These are phyloP conservation scores for Brachylomia viminalis DNA, from an alignment of 2,888 invertebrate species.

Conservation along the genomic window DNA sequence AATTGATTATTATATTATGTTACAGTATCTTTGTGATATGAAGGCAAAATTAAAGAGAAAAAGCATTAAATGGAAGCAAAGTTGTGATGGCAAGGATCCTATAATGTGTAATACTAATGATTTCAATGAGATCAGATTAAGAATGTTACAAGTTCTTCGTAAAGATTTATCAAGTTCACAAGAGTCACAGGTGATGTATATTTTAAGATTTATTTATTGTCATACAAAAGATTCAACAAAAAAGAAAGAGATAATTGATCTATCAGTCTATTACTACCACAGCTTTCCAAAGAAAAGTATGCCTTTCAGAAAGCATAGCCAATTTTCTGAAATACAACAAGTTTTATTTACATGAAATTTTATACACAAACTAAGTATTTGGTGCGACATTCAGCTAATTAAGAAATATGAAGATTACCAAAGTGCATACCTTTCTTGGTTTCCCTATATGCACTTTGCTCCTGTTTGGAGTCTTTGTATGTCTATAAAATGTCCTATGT, in stretches of 20 bases:
- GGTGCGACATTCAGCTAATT: too few species aligned
- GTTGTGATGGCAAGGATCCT: conserved; percentile 55
- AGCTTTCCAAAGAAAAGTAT: too few species aligned
- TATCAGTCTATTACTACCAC: neutral
- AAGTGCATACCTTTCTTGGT: too few species aligned
- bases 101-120: conserved; percentile 62
- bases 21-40: conserved; percentile 61
- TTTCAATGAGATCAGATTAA: conserved; percentile 57
- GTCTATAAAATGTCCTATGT: neutral
- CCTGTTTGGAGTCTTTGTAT: too few species aligned
- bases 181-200: conserved; percentile 25
- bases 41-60: conserved; percentile 63
- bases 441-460: too few species aligned
- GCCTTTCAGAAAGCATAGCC: too few species aligned
- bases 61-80: conserved; percentile 61
- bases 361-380: too few species aligned
- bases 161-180: conserved; percentile 11
- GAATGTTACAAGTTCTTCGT: conserved; percentile 61
- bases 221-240: too few species aligned
- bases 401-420: too few species aligned
- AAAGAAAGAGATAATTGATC: neutral
- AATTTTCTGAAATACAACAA: too few species aligned
- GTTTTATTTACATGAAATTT: too few species aligned
- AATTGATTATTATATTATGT: conserved; percentile 1
- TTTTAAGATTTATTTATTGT: neutral